Conservation (phyloP, 23 tunicate genomes). For the Botrylloides violaceus region DNA sequence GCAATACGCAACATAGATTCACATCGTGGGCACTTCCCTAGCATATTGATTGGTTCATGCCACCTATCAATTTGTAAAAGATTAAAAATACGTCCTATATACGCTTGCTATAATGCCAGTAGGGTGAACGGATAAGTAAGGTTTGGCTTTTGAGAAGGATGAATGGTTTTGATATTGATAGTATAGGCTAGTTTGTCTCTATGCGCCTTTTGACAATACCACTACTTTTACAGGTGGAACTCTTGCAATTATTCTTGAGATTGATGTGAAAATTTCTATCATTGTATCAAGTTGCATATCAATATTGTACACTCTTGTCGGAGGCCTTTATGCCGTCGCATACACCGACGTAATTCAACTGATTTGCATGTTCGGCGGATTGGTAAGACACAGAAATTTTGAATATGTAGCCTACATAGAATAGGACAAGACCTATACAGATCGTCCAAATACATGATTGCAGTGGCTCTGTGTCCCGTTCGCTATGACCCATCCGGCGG, state of each 20-base stretch:
- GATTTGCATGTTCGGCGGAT: constrained; percentile 49
- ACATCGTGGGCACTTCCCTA: no score
- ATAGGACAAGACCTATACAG: background rate
- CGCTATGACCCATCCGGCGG: constrained; percentile 64
- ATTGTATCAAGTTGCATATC: constrained; percentile 53
- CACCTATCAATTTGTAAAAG: no score
- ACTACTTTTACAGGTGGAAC: constrained; percentile 48
- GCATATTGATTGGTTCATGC: no score
- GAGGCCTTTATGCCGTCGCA: constrained; percentile 80
- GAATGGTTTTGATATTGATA: no score
- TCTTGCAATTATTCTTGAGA: constrained; percentile 28
- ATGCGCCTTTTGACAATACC: no score
- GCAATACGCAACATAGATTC: no score
- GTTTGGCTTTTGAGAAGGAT: no score
- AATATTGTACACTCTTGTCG: constrained; percentile 60
- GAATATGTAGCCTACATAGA: no score
- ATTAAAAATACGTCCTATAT: no score
- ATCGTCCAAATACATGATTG: background rate
- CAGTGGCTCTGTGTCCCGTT: constrained; percentile 92
- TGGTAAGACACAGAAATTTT: constrained; percentile 57
- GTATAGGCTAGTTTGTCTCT: no score
- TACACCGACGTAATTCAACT: constrained; percentile 76
- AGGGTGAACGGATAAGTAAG: no score
- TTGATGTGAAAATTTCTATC: constrained; percentile 30
- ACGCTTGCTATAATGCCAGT: no score